Percentiles rank a stretch among this genome's conserved stretches.
These are phyloP conservation scores for Catharus fuscescens DNA, from an alignment of 2,113 vertebrate species.

Conservation along the genomic window DNA sequence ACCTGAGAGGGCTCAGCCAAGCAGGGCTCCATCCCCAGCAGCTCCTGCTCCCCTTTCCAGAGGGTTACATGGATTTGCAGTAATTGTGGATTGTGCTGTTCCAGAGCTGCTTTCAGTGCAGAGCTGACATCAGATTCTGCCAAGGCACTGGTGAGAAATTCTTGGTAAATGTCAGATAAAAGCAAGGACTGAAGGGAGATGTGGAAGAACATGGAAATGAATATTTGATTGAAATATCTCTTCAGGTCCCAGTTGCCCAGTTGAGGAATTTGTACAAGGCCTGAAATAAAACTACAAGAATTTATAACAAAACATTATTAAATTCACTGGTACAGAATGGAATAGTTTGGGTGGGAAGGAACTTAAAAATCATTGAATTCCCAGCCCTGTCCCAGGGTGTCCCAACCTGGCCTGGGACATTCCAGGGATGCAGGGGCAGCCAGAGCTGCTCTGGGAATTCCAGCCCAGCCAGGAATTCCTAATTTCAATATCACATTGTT, in stretches of 20 bases:
- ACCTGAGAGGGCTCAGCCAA: not conserved
- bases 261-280: not conserved
- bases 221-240: not conserved
- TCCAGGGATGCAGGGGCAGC: not conserved
- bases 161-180: conserved; percentile 5
- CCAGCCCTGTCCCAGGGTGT: not conserved
- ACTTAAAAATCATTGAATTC: not conserved
- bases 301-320: not conserved
- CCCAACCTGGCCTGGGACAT: not conserved
- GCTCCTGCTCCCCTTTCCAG: not conserved
- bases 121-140: not conserved
- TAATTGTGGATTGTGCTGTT: not conserved
- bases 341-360: not conserved
- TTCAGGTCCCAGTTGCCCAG: not conserved
- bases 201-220: not conserved
- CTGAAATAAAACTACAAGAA: not conserved
- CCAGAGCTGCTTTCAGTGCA: not conserved
- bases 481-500: no score
- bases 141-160: not conserved
- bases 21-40: not conserved
- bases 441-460: not conserved
- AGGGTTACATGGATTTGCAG: not conserved
- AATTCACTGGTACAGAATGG: not conserved
- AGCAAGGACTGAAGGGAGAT: not conserved
- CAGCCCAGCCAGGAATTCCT: no score